phyloP scores from a whole-genome alignment of 2,113 vertebrate species.

The Saccopteryx leptura region DNA sequence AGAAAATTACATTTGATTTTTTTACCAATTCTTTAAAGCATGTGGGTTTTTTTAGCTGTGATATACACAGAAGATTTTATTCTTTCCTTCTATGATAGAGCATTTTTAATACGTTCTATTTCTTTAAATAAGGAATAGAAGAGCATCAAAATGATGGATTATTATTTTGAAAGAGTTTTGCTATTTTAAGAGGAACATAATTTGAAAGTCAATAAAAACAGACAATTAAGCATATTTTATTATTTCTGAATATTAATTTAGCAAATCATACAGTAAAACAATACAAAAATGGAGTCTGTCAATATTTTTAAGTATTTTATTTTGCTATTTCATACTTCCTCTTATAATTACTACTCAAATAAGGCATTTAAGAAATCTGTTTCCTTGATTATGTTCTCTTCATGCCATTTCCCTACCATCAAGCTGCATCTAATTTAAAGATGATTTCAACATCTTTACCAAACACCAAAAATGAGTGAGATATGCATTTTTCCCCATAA shows the following conservation, averaged over 20 bases:
- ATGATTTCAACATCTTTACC: neutral
- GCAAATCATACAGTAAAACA: neutral
- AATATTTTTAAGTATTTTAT: slow-evolving; percentile 31
- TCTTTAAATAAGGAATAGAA: slow-evolving; percentile 25
- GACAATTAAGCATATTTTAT: neutral
- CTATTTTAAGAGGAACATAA: slow-evolving; percentile 39
- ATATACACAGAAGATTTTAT: neutral
- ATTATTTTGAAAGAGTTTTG: slow-evolving; percentile 58
- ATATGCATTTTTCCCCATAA: neutral
- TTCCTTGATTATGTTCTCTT: neutral
- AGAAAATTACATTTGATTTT: neutral
- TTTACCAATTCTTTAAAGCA: neutral
- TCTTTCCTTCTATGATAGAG: neutral
- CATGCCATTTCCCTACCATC: neutral
- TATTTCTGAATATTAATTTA: slow-evolving; percentile 41
- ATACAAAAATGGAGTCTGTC: neutral
- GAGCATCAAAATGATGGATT: neutral
- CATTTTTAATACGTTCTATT: neutral
- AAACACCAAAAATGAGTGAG: neutral
- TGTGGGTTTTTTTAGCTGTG: neutral
- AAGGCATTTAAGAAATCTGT: neutral
- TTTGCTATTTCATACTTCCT: neutral
- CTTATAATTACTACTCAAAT: neutral
- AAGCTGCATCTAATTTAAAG: neutral
- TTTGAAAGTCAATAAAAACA: slow-evolving; percentile 39